Evolutionary conservation across 2,797 vertebrate genomes (phyloP), one percentile per base, ranked within the genome.

Genomic region (Hoplostethus atlanticus): DNA sequence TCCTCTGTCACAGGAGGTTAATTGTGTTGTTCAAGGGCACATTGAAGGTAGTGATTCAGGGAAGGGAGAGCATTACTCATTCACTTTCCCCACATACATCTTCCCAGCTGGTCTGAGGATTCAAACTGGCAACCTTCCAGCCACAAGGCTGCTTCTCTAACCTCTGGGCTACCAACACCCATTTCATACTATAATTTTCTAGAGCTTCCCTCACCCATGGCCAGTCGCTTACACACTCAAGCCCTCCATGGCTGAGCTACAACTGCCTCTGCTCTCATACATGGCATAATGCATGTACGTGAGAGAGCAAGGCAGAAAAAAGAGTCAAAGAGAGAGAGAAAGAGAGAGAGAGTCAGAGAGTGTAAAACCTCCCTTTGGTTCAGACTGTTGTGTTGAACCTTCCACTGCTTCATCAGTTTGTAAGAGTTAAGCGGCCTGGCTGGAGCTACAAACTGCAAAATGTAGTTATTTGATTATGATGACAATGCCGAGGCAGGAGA

Each of bases 211-310:
- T 36, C 36, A 4, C 36, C 36, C 21, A 21, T 21, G 21, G 21
- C 25, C 40, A 30, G 10, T 42, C 57, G 54, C 57, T 31, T 31
- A 12, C n/a, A n/a, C 77, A 56, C 46, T 31, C 7, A 17, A 52
- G n/a, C 21, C 52, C 31, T 51, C 25, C 15, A n/a, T 30, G 55
- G 58, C 38, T 31, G 25, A 64, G 48, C 60, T 61, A 68, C 51
- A 73, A 68, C 69, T 50, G 36, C 55, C 40, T 52, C 34, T 44
- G 13, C 67, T 25, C 10, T 44, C 40, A 44, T 11, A 48, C n/a
- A 48, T 48, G 47, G 16, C n/a, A 16, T 7, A 16, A n/a, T 16
- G n/a, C 47, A 5, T 17, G 13, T 46, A 8, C 31, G 11, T 12
- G 46, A 53, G 42, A 71, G 46, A 59, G 17, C 0, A 0, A 66